phyloP scores from a whole-genome alignment of 2,797 vertebrate species.

The Hybognathus amarus region DNA sequence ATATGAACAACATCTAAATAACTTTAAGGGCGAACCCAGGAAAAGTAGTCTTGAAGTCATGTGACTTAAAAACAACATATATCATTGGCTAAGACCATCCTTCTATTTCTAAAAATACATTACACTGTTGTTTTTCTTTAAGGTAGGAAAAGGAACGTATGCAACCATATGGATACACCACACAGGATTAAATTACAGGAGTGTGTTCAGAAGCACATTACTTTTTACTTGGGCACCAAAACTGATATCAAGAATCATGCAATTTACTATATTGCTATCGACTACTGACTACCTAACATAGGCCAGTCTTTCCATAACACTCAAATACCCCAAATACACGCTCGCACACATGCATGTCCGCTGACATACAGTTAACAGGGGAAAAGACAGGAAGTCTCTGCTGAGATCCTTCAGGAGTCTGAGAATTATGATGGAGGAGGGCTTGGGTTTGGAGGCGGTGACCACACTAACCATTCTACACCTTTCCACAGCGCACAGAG shows the following conservation, averaged over 20 bases:
- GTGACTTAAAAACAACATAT: neutral
- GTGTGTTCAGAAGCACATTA: neutral
- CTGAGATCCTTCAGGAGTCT: conserved; percentile 70
- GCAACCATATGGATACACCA: neutral
- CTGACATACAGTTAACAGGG: conserved; percentile 60
- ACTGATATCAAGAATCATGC: neutral
- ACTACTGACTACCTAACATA: conserved; percentile 32
- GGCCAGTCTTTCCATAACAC: conserved; percentile 40
- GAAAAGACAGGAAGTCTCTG: conserved; percentile 73
- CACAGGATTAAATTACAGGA: neutral
- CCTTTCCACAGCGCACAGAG: conserved; percentile 55
- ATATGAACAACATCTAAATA: neutral
- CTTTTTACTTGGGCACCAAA: neutral
- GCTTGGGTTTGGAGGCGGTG: conserved; percentile 41
- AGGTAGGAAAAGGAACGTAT: neutral
- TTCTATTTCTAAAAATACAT: neutral
- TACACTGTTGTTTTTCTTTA: neutral
- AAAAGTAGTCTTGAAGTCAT: neutral
- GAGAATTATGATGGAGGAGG: conserved; percentile 68
- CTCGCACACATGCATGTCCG: conserved; percentile 31
- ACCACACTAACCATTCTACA: conserved; percentile 52
- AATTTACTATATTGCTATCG: neutral
- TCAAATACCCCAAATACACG: conserved; percentile 30
- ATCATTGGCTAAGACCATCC: neutral
- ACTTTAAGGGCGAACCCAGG: neutral